Conservation (phyloP, 2,113 vertebrate genomes). For the Chaenogobius annularis region DNA sequence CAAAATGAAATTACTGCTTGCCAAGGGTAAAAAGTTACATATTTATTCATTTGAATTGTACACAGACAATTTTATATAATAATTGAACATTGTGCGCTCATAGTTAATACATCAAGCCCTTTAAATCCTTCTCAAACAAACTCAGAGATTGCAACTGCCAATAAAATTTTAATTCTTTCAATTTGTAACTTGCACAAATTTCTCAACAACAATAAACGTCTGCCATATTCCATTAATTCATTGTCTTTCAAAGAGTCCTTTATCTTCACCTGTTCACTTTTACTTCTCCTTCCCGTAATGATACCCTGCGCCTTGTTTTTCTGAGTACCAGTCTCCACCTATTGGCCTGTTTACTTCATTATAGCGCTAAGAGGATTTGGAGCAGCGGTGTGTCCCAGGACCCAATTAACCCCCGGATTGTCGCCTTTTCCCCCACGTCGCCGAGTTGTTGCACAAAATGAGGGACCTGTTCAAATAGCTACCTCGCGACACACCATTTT, state of each 20-base stretch:
- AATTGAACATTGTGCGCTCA: not conserved
- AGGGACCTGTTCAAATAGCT: slow-evolving; percentile 53
- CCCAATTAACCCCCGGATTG: slow-evolving; percentile 70
- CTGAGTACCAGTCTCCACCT: slow-evolving; percentile 25
- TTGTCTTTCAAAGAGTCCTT: slow-evolving; percentile 1
- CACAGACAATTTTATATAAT: not conserved
- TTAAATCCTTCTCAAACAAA: not conserved
- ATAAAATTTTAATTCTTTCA: not conserved
- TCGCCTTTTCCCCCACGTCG: slow-evolving; percentile 35
- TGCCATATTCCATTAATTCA: not conserved
- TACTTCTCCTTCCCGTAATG: not conserved
- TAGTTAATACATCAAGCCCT: slow-evolving; percentile 3
- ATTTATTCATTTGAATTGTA: not conserved
- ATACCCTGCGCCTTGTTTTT: not conserved
- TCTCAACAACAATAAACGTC: not conserved
- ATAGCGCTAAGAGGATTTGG: slow-evolving; percentile 75
- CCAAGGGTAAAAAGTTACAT: no score
- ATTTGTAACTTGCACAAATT: not conserved
- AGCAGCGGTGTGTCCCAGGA: slow-evolving; percentile 53
- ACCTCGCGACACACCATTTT: slow-evolving; percentile 20
- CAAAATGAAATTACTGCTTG: no score
- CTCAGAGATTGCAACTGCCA: not conserved
- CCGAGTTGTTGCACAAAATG: slow-evolving; percentile 58
- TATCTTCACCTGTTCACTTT: not conserved
- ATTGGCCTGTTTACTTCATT: slow-evolving; percentile 61